Evolutionary conservation across 2,113 vertebrate genomes (phyloP).

Genomic region (Bombycilla garrulus): DNA sequence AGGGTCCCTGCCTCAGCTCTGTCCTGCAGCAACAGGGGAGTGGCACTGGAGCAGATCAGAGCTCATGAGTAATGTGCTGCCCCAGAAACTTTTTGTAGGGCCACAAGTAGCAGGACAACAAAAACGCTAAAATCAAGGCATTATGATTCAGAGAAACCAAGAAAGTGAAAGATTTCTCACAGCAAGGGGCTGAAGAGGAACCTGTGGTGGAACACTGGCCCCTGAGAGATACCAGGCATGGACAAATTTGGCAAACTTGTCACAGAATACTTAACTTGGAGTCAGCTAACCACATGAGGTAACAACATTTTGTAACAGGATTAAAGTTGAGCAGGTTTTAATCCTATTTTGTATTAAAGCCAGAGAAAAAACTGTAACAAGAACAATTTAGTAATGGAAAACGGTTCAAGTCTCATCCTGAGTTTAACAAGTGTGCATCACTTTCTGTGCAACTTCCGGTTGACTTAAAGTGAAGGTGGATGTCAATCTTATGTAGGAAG

Average conservation of each 20-base stretch:
- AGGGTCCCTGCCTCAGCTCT: neutral
- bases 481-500: neutral
- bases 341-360: neutral
- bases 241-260: neutral
- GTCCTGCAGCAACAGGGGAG: neutral
- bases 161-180: neutral
- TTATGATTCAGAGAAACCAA: neutral
- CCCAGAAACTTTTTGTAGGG: neutral
- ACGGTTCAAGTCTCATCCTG: neutral
- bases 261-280: neutral
- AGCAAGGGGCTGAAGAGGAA: neutral
- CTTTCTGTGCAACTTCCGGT: neutral
- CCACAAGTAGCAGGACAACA: neutral
- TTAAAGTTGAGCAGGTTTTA: neutral
- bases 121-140: neutral
- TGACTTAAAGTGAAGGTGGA: neutral
- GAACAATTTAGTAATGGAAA: neutral
- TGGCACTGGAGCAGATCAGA: accelerated
- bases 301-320: neutral
- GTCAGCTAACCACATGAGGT: neutral
- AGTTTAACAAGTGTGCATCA: neutral
- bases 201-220: accelerated
- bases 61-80: accelerated
- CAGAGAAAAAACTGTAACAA: neutral
- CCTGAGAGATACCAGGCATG: accelerated